A percentile compares a stretch with the other conserved stretches of the same genome.
These are phyloP conservation scores for Pygocentrus nattereri DNA, from an alignment of 2,797 vertebrate species.

Conservation along the genomic window DNA sequence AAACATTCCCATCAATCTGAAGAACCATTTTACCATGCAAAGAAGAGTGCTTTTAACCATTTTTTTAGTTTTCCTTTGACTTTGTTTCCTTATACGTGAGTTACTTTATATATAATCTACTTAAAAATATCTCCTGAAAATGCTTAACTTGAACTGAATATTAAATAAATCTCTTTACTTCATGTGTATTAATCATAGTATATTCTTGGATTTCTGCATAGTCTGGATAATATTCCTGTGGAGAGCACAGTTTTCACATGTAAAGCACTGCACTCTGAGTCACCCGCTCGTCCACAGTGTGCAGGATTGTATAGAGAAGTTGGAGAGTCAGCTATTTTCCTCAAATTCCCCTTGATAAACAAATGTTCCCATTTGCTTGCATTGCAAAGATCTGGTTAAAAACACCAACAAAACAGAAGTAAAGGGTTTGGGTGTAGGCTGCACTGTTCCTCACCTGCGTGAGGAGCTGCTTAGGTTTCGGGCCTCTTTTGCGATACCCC, in stretches of 20 bases:
- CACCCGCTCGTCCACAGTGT: neutral
- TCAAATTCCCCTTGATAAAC: neutral
- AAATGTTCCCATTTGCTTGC: neutral
- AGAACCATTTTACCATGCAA: no score
- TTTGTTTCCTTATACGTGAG: no score
- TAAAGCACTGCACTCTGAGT: neutral
- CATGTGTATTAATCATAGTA: neutral
- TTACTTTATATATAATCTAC: no score
- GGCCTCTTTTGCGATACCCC: neutral
- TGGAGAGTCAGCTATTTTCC: neutral
- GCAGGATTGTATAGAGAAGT: neutral
- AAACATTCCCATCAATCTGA: no score
- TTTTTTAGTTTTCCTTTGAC: no score
- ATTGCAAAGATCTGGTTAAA: constrained; percentile 18
- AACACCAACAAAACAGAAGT: neutral
- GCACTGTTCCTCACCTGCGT: neutral
- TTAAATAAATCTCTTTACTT: no score
- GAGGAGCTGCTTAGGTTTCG: neutral
- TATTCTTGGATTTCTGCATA: neutral
- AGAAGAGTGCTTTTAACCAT: no score
- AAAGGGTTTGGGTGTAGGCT: neutral
- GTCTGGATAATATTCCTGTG: neutral
- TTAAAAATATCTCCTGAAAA: no score
- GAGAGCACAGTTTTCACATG: neutral
- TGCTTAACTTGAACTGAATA: no score